Conservation (phyloP, 2,113 vertebrate genomes). For the Emydura subglobosa region DNA sequence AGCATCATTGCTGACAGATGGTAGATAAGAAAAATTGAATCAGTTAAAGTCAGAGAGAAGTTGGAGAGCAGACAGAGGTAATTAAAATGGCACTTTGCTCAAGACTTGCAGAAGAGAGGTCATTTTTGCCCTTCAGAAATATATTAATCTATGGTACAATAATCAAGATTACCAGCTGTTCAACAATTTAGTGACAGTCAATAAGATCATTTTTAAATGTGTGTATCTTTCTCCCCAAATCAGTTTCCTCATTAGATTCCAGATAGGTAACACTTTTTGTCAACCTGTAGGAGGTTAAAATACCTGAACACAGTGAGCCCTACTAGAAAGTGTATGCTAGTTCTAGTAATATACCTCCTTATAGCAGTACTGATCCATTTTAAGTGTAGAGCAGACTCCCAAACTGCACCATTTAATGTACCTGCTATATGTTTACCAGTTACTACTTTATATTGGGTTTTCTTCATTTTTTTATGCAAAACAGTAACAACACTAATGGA, state of each 20-base stretch:
- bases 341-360: background rate
- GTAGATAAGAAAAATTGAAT: constrained; percentile 60
- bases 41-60: constrained; percentile 61
- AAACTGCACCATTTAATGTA: background rate
- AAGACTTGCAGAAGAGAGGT: constrained; percentile 69
- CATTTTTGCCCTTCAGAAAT: constrained; percentile 65
- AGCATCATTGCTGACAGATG: constrained; percentile 70
- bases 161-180: constrained; percentile 62
- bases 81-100: constrained; percentile 66
- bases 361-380: background rate
- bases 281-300: background rate
- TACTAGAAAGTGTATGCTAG: background rate
- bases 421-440: background rate
- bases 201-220: background rate
- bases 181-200: constrained; percentile 23
- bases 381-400: background rate
- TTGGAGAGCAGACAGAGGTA: constrained; percentile 56
- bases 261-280: background rate
- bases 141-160: constrained; percentile 56
- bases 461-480: background rate
- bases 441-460: background rate
- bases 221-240: constrained; percentile 36
- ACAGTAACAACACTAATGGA: background rate
- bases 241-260: constrained; percentile 13
- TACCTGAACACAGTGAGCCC: background rate